Percentiles rank a stretch among this genome's conserved stretches.
Evolutionary conservation across 2,113 vertebrate species (phyloP).

Genomic region (Nerophis lumbriciformis): DNA sequence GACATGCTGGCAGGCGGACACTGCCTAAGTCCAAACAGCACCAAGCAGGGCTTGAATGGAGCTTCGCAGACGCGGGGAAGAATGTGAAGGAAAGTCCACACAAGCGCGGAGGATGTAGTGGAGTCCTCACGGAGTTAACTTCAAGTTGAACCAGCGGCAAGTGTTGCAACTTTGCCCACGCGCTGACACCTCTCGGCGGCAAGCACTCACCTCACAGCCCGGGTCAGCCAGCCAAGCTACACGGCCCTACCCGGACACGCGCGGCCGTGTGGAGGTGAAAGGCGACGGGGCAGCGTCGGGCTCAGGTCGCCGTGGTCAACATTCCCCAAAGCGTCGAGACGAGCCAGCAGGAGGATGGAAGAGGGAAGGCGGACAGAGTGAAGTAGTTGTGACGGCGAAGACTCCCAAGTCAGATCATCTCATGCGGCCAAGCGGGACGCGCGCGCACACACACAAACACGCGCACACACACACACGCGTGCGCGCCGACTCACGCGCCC

Average conservation of each 20-base stretch:
- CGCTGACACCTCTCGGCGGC: not conserved
- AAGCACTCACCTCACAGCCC: constrained; percentile 48
- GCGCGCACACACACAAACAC: constrained; percentile 1
- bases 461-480: not conserved
- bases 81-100: constrained; percentile 10
- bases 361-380: constrained; percentile 33
- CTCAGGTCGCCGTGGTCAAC: constrained; percentile 54
- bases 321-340: constrained; percentile 38
- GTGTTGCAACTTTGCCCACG: not conserved
- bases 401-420: constrained; percentile 57
- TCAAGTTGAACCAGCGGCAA: not conserved
- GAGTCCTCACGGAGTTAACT: not conserved
- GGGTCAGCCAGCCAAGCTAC: constrained; percentile 10
- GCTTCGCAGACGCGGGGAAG: not conserved
- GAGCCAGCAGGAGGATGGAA: not conserved
- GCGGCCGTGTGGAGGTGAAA: constrained; percentile 11
- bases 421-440: constrained; percentile 45
- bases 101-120: not conserved
- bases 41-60: not conserved
- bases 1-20: constrained; percentile 7
- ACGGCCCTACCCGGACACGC: constrained; percentile 3
- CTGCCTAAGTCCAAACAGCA: constrained; percentile 16
- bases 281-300: constrained; percentile 24
- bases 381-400: constrained; percentile 31
- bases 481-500: constrained; percentile 7